Base-by-base conservation (phyloP, 1,140 invertebrate genomes). In the Drosophila grimshawi region DNA sequence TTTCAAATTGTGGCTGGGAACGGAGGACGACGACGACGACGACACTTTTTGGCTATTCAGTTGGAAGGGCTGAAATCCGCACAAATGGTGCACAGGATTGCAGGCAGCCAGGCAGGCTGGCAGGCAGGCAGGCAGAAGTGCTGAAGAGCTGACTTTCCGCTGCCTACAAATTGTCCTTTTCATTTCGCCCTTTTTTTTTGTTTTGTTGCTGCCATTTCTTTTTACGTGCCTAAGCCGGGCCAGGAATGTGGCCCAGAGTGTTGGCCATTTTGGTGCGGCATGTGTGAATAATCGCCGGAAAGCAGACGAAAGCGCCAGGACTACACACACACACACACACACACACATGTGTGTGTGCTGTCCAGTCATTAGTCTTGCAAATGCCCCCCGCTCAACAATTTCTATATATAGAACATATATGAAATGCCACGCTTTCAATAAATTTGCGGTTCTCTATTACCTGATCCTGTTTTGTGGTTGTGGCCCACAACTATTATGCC, bases 231-330 rank as follows among this genome's bases (percentile, higher is more conserved):
- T 80, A 67, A 83, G 70, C 76, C 73, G 64, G 37, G 46, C 35
- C 27, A 37, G 29, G 46, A 39, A 66, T 73, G 68, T 78, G 69
- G 73, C 52, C 74, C 61, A 88, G 85, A 88, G 85, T 89, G 80
- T 86, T 89, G 86, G 86, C 65, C 78, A 90, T 71, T 78, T 90
- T 59, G 69, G 64, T 88, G 88, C 80, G 73, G 76, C 86, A 90
- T 86, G 86, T 91, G 86, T 91, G 89, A 89, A 91, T 91, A 91
- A 91, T 91, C 85, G 81, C 83, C 78, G 82, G 69, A 81, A 80
- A 67, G 66, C 61, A 56, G 46, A 51, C 39, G 46, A 65, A 70
- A 73, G 39, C 51, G 8, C 29, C 30, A 62, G 37, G 29, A 48
- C 43, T 32, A 48, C 35, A 5, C 10, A 3, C 32, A 11, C 35